Conservation (phyloP, 1,140 invertebrate species). For the Ostrea edulis region DNA sequence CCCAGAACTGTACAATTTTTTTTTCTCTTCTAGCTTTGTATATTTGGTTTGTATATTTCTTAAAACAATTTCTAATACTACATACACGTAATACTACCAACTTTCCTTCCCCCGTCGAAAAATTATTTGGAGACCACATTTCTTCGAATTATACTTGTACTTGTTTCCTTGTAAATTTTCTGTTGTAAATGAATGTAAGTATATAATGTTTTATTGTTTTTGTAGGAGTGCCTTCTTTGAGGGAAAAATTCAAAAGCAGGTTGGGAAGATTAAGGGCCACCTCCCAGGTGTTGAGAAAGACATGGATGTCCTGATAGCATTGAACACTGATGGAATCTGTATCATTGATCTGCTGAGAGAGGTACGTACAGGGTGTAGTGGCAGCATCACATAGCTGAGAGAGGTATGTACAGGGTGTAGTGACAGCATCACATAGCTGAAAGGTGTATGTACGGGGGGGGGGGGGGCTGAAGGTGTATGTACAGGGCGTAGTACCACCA, state of each 20-base stretch:
- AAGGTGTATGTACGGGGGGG: constrained; percentile 92
- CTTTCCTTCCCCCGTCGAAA: too few species aligned
- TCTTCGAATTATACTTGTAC: background rate
- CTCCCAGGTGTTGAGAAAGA: constrained; percentile 39
- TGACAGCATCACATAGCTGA: constrained; percentile 91
- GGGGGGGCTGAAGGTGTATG: too few species aligned
- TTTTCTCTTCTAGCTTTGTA: too few species aligned
- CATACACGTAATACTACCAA: too few species aligned
- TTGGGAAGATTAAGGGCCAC: constrained; percentile 48
- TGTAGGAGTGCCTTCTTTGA: constrained; percentile 60
- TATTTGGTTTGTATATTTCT: too few species aligned
- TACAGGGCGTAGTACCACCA: background rate
- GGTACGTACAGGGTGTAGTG: constrained; percentile 90
- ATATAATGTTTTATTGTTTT: background rate
- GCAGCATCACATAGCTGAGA: constrained; percentile 91
- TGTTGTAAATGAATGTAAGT: background rate
- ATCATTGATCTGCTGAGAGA: constrained; percentile 91
- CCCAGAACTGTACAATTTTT: too few species aligned
- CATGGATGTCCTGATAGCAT: constrained; percentile 80
- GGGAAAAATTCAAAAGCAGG: constrained; percentile 51
- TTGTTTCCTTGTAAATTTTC: too few species aligned
- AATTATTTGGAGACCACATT: background rate
- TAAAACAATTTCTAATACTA: too few species aligned
- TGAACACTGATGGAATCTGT: constrained; percentile 92
- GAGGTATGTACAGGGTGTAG: constrained; percentile 83